phyloP scores from a whole-genome alignment of 2,113 vertebrate species.

The Prunella himalayana region DNA sequence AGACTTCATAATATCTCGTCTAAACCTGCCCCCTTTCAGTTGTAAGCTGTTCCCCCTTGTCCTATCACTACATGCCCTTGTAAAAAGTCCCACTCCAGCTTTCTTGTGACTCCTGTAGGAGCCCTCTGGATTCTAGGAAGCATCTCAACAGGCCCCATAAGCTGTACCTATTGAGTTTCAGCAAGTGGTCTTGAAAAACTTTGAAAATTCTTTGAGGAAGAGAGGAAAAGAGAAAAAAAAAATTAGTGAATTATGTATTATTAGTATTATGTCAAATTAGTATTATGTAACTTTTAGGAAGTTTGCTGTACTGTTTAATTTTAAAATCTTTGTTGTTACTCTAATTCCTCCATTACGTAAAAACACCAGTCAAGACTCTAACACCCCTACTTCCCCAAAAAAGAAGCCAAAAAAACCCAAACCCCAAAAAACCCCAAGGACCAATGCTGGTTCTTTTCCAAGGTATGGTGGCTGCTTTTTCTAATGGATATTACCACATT shows the following conservation, averaged over 20 bases:
- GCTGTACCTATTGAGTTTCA: background rate
- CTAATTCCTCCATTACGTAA: background rate
- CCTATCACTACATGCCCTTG: background rate
- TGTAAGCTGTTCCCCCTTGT: background rate
- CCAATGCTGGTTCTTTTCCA: background rate
- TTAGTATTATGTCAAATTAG: no score
- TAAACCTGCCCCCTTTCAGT: background rate
- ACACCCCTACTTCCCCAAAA: rapidly evolving
- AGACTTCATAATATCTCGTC: background rate
- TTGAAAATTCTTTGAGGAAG: background rate
- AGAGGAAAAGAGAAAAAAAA: background rate
- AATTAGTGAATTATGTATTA: no score
- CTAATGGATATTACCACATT: background rate
- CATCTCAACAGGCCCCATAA: background rate
- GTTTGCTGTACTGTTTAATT: background rate
- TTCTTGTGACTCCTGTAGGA: no score
- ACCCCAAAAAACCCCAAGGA: background rate
- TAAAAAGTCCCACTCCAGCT: background rate
- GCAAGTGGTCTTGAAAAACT: rapidly evolving
- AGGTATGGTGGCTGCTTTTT: background rate
- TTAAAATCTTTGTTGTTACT: background rate
- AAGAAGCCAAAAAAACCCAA: background rate
- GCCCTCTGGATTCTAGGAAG: background rate
- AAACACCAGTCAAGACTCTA: background rate
- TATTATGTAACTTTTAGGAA: background rate